Percentiles rank a stretch among this genome's conserved stretches.
Conservation (phyloP, 2,113 vertebrate genomes). For the Genyomyrus donnyi region DNA sequence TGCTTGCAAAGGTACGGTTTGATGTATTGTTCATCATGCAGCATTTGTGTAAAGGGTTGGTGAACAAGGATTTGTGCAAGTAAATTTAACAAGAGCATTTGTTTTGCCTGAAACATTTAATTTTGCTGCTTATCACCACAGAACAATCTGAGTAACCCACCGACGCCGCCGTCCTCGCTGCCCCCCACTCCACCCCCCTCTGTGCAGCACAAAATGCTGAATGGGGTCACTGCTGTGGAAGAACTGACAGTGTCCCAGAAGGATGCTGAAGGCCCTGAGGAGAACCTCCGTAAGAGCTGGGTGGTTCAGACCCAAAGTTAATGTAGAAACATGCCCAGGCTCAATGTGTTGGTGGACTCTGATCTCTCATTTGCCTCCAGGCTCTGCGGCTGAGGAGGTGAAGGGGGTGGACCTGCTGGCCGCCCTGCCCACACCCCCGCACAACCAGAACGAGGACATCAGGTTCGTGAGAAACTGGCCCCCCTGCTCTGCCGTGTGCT, state of each 20-base stretch:
- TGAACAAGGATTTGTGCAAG: background rate
- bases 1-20: slow-evolving; percentile 82
- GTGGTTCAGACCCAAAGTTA: too few species aligned
- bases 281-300: slow-evolving; percentile 61
- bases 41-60: background rate
- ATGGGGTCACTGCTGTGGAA: slow-evolving; percentile 82
- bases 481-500: background rate
- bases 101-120: background rate
- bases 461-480: slow-evolving; percentile 52
- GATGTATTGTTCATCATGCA: background rate
- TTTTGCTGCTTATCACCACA: slow-evolving; percentile 41
- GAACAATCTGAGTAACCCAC: slow-evolving; percentile 97
- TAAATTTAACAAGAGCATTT: background rate
- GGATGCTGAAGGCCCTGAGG: slow-evolving; percentile 57
- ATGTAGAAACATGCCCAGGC: background rate
- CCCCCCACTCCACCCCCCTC: slow-evolving; percentile 95
- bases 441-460: slow-evolving; percentile 96
- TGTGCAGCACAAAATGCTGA: slow-evolving; percentile 93
- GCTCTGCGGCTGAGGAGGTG: slow-evolving; percentile 67
- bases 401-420: slow-evolving; percentile 92
- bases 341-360: background rate
- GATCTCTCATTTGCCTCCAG: slow-evolving; percentile 38
- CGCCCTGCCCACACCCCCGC: slow-evolving; percentile 92
- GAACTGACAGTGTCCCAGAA: slow-evolving; percentile 78
- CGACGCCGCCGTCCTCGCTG: slow-evolving; percentile 91